These are phyloP conservation scores for Lysiphlebus fabarum DNA, from an alignment of 1,140 invertebrate species.

Conservation along the genomic window DNA sequence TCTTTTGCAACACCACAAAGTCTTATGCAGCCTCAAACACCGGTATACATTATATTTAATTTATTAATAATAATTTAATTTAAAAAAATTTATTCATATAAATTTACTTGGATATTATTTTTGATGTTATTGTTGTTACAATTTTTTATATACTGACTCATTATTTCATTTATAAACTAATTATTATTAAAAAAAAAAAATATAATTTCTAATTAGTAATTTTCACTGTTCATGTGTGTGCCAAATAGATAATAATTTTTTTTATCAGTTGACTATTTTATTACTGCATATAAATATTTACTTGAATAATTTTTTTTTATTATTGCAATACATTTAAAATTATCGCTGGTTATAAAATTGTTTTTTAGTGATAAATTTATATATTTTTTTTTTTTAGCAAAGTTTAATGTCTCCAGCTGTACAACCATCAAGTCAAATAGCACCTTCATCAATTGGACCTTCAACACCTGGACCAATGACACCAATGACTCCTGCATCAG, in stretches of 20 bases:
- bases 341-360: neutral
- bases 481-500: constrained; percentile 90
- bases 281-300: neutral
- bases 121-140: too few relatives aligned
- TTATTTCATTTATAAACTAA: too few relatives aligned
- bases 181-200: too few relatives aligned
- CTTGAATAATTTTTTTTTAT: neutral
- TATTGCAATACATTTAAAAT: neutral
- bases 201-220: too few relatives aligned
- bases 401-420: constrained; percentile 82
- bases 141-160: too few relatives aligned
- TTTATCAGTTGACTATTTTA: constrained; percentile 18
- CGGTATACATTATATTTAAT: constrained; percentile 58
- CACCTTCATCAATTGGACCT: constrained; percentile 64
- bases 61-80: neutral
- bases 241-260: neutral
- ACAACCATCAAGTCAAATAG: constrained; percentile 58
- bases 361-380: constrained; percentile 10
- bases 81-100: too few relatives aligned
- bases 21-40: constrained; percentile 84
- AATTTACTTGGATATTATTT: too few relatives aligned
- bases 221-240: too few relatives aligned
- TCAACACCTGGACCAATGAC: constrained; percentile 82
- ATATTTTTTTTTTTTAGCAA: constrained; percentile 60
- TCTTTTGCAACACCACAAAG: constrained; percentile 70